Conservation (phyloP, 2,888 invertebrate genomes). For the Athalia rosae region DNA sequence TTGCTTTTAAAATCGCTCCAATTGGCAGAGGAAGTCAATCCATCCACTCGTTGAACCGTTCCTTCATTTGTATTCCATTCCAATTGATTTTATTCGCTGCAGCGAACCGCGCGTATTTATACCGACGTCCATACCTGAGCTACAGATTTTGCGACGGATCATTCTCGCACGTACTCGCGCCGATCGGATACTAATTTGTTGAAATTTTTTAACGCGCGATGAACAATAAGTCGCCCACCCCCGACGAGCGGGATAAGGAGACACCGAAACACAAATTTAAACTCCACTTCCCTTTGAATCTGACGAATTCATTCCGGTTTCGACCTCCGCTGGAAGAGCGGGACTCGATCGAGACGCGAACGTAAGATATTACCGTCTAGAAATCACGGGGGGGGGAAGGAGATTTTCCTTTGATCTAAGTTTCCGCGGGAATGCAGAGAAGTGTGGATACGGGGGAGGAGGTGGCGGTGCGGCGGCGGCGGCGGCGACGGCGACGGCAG, state of each 20-base stretch:
- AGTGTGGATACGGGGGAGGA: background rate
- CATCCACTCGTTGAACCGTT: slow-evolving; percentile 20
- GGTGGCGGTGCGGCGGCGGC: background rate
- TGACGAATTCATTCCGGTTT: no score
- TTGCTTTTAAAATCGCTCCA: slow-evolving; percentile 41
- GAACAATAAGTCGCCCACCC: no score
- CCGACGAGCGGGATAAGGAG: background rate
- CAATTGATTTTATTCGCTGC: slow-evolving; percentile 27
- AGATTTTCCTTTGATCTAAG: slow-evolving; percentile 64
- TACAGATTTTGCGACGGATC: no score
- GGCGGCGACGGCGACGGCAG: slow-evolving; percentile 55
- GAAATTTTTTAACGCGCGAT: background rate
- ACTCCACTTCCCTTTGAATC: no score
- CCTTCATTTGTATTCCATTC: slow-evolving; percentile 36
- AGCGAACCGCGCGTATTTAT: background rate
- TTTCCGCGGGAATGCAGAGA: slow-evolving; percentile 62
- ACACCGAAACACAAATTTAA: background rate
- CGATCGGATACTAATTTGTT: no score
- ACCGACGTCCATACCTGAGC: background rate
- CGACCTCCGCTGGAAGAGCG: background rate
- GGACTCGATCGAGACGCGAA: slow-evolving; percentile 27
- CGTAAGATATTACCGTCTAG: slow-evolving; percentile 37
- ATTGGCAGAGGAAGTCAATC: slow-evolving; percentile 16
- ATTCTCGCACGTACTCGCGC: no score
- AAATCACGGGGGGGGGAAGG: slow-evolving; percentile 3